phyloP scores from a whole-genome alignment of 2,888 invertebrate genomes.

The Beris chalybata region DNA sequence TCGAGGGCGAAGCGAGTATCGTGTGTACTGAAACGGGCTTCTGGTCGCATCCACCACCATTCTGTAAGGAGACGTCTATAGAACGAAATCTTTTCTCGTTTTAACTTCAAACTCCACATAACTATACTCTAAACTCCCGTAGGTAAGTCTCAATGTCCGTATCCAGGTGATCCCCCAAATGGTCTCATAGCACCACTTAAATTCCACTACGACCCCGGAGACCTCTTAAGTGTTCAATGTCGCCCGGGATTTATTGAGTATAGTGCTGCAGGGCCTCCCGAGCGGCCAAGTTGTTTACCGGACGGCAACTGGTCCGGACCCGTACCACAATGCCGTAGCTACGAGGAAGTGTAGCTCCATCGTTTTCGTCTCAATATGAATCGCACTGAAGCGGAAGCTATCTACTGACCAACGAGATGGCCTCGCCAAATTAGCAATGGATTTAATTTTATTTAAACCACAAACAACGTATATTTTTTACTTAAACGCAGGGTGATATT shows the following conservation, averaged over 20 bases:
- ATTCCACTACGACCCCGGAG: conserved; percentile 74
- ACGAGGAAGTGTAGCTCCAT: conserved; percentile 61
- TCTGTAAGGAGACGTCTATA: conserved; percentile 60
- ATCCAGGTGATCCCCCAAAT: conserved; percentile 71
- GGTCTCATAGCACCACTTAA: conserved; percentile 71
- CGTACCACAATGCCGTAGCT: conserved; percentile 69
- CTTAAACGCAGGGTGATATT: conserved; percentile 36
- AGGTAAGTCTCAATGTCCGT: conserved; percentile 74
- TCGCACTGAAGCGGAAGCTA: conserved; percentile 10
- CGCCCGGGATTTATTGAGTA: conserved; percentile 65
- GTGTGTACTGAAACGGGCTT: conserved; percentile 86
- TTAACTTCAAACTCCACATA: too few relatives aligned
- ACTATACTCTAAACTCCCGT: conserved; percentile 34
- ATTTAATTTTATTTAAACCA: too few relatives aligned
- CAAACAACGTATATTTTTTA: conserved; percentile 19
- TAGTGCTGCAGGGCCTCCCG: conserved; percentile 58
- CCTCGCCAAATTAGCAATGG: too few relatives aligned
- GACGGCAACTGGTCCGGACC: conserved; percentile 71
- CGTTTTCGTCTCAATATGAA: conserved; percentile 23
- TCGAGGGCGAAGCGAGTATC: conserved; percentile 74
- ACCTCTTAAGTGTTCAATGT: conserved; percentile 70
- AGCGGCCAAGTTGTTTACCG: conserved; percentile 65
- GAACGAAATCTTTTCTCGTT: too few relatives aligned
- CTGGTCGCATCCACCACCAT: conserved; percentile 86
- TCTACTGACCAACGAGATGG: background rate